Conservation (phyloP, 2,113 vertebrate species). For the Gymnocephalus cernua region DNA sequence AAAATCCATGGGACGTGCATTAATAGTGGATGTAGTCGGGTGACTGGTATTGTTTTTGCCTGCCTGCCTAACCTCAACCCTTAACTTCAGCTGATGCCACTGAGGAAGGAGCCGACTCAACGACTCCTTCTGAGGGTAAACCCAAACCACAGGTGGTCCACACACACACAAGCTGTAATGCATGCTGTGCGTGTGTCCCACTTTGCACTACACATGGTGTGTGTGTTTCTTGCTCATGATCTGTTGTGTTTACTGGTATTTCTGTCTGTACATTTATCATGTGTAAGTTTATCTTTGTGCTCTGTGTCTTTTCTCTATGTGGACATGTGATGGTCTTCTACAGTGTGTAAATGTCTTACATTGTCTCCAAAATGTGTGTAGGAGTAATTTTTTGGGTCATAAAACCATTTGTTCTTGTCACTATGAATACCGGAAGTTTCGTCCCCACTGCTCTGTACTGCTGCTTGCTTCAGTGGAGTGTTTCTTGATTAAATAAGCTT, state of each 20-base stretch:
- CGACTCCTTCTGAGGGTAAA: slow-evolving; percentile 46
- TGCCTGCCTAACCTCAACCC: slow-evolving; percentile 32
- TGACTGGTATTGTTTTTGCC: background rate
- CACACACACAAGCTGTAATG: slow-evolving; percentile 16
- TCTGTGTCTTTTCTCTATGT: background rate
- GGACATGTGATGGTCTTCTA: background rate
- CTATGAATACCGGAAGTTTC: background rate
- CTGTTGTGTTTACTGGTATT: background rate
- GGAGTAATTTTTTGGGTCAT: background rate
- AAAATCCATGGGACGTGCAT: background rate
- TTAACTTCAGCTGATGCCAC: slow-evolving; percentile 57
- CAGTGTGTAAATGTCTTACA: background rate
- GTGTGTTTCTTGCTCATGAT: slow-evolving; percentile 1
- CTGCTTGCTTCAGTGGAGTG: slow-evolving; percentile 38
- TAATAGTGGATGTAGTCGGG: background rate
- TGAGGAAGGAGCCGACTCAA: background rate
- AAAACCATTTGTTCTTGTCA: background rate
- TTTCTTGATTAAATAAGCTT: slow-evolving; percentile 21
- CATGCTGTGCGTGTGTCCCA: slow-evolving; percentile 15
- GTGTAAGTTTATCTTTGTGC: background rate
- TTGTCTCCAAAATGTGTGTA: background rate
- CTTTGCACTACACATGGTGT: slow-evolving; percentile 8
- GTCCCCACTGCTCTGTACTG: background rate
- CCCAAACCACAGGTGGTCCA: slow-evolving; percentile 10
- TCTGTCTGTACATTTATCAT: slow-evolving; percentile 5